phyloP scores from a whole-genome alignment of 2,797 vertebrate species.

The Bufotes viridis region DNA sequence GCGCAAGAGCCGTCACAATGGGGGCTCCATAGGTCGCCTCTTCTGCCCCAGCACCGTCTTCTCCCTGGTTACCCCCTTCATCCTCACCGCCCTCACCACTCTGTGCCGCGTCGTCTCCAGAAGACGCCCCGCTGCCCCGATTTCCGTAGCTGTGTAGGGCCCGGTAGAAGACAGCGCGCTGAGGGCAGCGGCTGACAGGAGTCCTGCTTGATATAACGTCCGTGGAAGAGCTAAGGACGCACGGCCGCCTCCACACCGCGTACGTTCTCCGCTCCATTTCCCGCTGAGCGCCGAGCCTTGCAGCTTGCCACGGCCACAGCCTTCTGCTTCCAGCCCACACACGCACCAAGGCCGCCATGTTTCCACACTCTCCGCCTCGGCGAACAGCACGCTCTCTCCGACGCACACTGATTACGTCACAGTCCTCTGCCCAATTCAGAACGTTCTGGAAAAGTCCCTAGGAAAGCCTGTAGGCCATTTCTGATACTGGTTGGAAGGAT shows the following conservation, averaged over 20 bases:
- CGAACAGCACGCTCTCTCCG: conserved; percentile 43
- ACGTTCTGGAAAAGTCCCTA: background rate
- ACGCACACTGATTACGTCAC: background rate
- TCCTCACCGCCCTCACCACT: conserved; percentile 70
- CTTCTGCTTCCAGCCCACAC: conserved; percentile 71
- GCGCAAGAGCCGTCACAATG: conserved; percentile 88
- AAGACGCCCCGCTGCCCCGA: conserved; percentile 70
- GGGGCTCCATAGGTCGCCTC: conserved; percentile 73
- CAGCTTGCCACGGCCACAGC: conserved; percentile 28
- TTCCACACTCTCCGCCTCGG: background rate
- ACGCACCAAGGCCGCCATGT: conserved; percentile 72
- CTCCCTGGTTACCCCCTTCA: conserved; percentile 71
- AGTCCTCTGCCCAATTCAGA: background rate
- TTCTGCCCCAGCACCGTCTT: conserved; percentile 70
- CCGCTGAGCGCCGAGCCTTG: background rate
- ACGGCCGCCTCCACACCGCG: background rate
- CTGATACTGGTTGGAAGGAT: background rate
- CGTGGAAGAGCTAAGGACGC: background rate
- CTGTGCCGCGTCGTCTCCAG: conserved; percentile 76
- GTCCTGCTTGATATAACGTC: conserved; percentile 23
- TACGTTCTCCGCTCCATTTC: background rate
- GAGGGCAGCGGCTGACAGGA: background rate
- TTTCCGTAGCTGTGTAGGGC: conserved; percentile 69
- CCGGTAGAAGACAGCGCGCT: conserved; percentile 63
- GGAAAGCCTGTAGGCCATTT: background rate